Evolutionary conservation across 2,113 vertebrate genomes (phyloP).

Genomic region (Sander vitreus): DNA sequence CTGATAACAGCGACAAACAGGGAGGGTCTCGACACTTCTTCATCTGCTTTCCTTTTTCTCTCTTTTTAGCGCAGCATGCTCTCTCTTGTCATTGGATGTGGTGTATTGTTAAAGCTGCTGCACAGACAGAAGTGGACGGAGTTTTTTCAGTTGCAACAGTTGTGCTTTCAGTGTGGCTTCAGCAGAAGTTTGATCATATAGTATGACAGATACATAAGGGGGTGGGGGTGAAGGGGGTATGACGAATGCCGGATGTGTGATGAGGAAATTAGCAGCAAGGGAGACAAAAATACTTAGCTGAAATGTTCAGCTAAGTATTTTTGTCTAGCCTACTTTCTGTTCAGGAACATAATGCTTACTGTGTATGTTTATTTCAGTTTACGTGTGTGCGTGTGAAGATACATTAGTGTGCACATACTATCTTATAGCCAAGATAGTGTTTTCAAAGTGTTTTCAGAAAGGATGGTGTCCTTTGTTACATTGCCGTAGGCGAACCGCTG

Average conservation of each 20-base stretch:
- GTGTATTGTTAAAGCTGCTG: constrained; percentile 24
- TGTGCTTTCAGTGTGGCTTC: constrained; percentile 49
- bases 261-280: constrained; percentile 73
- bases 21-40: constrained; percentile 43
- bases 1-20: constrained; percentile 27
- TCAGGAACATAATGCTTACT: constrained; percentile 20
- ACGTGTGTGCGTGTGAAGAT: neutral
- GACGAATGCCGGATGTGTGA: constrained; percentile 68
- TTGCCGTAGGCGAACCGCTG: constrained; percentile 60
- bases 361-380: constrained; percentile 20
- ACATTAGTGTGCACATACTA: neutral
- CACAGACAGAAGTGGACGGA: constrained; percentile 24
- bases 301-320: no score
- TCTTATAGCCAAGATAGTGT: constrained; percentile 16
- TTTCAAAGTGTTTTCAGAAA: constrained; percentile 49
- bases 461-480: constrained; percentile 57
- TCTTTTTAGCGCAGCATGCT: neutral
- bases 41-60: constrained; percentile 26
- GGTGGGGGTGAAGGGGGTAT: neutral
- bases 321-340: constrained; percentile 46
- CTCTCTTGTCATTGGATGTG: neutral
- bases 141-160: constrained; percentile 46
- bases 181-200: constrained; percentile 65
- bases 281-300: constrained; percentile 63
- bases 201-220: constrained; percentile 42